These are phyloP conservation scores for Vannuccia rotundouncinata DNA, from an alignment of 2,888 invertebrate species.

Conservation along the genomic window DNA sequence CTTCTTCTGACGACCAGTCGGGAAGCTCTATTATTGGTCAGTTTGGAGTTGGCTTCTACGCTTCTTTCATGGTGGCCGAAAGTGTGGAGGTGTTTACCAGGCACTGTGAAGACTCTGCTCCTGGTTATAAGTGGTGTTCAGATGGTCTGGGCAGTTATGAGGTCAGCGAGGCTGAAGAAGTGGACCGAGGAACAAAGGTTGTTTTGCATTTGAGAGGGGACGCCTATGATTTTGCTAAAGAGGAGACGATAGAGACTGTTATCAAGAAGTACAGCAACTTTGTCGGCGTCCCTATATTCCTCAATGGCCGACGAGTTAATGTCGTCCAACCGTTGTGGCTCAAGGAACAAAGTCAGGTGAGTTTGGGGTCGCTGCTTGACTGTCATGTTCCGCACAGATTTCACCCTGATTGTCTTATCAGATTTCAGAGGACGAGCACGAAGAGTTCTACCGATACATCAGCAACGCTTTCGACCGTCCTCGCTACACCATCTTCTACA, in stretches of 20 bases:
- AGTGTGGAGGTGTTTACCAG: constrained; percentile 58
- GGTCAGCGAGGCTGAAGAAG: constrained; percentile 75
- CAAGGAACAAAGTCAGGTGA: constrained; percentile 32
- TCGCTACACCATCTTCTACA: constrained; percentile 73
- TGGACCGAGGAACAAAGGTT: constrained; percentile 83
- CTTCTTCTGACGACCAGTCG: not conserved
- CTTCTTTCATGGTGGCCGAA: constrained; percentile 92
- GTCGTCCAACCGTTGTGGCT: constrained; percentile 64
- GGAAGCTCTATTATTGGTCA: constrained; percentile 79
- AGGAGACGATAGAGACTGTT: constrained; percentile 62
- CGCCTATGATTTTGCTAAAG: constrained; percentile 74
- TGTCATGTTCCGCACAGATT: not conserved
- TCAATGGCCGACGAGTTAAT: constrained; percentile 82
- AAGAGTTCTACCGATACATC: constrained; percentile 83
- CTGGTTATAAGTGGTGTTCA: constrained; percentile 34
- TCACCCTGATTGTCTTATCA: not conserved
- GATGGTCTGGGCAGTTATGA: constrained; percentile 68
- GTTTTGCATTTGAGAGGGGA: constrained; percentile 80
- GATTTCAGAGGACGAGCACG: constrained; percentile 73
- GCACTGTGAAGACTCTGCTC: constrained; percentile 51
- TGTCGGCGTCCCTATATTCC: constrained; percentile 80
- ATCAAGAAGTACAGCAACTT: constrained; percentile 95
- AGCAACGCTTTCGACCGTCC: constrained; percentile 78
- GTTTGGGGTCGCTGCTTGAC: too few relatives aligned
- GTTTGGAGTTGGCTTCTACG: constrained; percentile 97